These are phyloP conservation scores for Aphis gossypii DNA, from an alignment of 1,140 invertebrate genomes.

Conservation along the genomic window DNA sequence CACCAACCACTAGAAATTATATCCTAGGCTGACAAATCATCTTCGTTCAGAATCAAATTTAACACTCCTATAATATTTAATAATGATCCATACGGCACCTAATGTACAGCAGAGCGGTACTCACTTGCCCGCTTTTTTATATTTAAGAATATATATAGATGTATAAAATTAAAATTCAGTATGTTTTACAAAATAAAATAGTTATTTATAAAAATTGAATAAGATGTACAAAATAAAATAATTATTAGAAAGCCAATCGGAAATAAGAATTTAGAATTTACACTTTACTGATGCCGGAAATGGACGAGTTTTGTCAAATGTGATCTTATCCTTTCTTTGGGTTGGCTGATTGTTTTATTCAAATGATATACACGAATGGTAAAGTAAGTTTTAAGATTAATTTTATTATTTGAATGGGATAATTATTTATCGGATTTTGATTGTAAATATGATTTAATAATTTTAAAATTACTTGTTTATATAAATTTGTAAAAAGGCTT, in stretches of 20 bases:
- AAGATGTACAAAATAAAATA: not conserved
- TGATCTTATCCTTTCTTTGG: not conserved
- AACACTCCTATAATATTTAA: no score
- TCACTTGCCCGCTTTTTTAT: no score
- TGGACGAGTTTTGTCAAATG: not conserved
- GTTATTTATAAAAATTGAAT: not conserved
- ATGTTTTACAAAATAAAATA: not conserved
- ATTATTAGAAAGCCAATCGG: not conserved
- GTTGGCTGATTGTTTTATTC: not conserved
- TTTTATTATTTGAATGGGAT: not conserved
- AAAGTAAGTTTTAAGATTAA: not conserved
- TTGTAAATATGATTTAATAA: not conserved
- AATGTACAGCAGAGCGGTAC: no score
- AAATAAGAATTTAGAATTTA: not conserved
- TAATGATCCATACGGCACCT: no score
- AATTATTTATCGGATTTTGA: slow-evolving; percentile 27
- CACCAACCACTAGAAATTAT: no score
- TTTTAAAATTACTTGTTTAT: slow-evolving; percentile 11
- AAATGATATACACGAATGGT: not conserved
- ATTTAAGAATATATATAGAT: not conserved
- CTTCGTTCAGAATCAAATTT: no score
- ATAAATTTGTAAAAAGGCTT: not conserved
- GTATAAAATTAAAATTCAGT: not conserved
- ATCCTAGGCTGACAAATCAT: no score
- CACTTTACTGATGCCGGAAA: not conserved